These are phyloP conservation scores for Hyles vespertilio DNA, from an alignment of 1,140 invertebrate species.

Conservation along the genomic window DNA sequence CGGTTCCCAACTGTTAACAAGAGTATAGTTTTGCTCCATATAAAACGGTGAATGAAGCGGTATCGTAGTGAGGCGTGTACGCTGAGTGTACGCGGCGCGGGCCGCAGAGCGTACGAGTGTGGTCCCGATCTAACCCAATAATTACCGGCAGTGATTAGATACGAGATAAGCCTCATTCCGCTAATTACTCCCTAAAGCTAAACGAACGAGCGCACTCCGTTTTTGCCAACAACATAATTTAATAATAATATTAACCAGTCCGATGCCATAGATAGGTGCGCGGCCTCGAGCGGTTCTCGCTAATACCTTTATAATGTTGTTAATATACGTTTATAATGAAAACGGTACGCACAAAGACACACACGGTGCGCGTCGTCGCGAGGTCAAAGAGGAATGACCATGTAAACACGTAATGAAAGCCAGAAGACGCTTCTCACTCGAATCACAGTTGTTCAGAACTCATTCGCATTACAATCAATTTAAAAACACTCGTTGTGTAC, in stretches of 20 bases:
- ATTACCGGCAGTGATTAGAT: slow-evolving; percentile 68
- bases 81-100: too few relatives aligned
- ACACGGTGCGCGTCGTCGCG: slow-evolving; percentile 29
- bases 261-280: slow-evolving; percentile 61
- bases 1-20: too few relatives aligned
- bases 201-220: slow-evolving; percentile 45
- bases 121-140: slow-evolving; percentile 46
- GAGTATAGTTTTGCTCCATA: too few relatives aligned
- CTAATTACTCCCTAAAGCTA: slow-evolving; percentile 75
- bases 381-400: slow-evolving; percentile 73
- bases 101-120: slow-evolving; percentile 19
- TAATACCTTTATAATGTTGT: slow-evolving; percentile 52
- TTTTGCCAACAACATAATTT: slow-evolving; percentile 70
- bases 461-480: slow-evolving; percentile 71
- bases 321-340: slow-evolving; percentile 33
- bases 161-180: slow-evolving; percentile 63
- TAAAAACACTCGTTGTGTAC: slow-evolving; percentile 50
- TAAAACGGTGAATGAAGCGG: too few relatives aligned
- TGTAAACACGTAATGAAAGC: slow-evolving; percentile 59
- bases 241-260: slow-evolving; percentile 70
- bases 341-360: slow-evolving; percentile 22
- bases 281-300: slow-evolving; percentile 48
- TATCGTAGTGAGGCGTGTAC: too few relatives aligned
- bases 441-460: slow-evolving; percentile 63
- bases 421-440: slow-evolving; percentile 58